phyloP scores from a whole-genome alignment of 1,140 invertebrate species.

The Vanessa tameamea region DNA sequence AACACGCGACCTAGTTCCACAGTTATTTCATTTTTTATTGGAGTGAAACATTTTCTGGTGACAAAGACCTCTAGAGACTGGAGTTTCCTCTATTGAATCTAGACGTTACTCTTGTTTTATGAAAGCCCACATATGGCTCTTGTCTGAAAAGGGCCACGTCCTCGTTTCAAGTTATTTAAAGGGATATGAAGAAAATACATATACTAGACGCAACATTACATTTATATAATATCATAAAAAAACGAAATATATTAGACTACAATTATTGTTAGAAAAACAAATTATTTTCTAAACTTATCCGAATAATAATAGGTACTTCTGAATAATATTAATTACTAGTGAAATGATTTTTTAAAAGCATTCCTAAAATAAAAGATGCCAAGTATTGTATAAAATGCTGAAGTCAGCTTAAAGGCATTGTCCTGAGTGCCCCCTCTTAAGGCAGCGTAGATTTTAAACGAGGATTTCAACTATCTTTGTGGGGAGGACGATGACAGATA shows the following conservation, averaged over 20 bases:
- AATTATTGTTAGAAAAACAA: too few relatives aligned
- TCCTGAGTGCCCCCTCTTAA: conserved; percentile 7
- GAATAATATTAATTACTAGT: background rate
- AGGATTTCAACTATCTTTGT: background rate
- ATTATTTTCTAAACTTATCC: too few relatives aligned
- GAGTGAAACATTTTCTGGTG: conserved; percentile 27
- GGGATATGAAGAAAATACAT: background rate
- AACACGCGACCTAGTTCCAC: conserved; percentile 24
- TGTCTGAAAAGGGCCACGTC: conserved; percentile 21
- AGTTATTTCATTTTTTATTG: conserved; percentile 24
- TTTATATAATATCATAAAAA: background rate
- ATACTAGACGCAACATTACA: background rate
- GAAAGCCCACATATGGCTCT: conserved; percentile 17
- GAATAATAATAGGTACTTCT: too few relatives aligned
- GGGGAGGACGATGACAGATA: background rate
- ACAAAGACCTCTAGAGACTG: conserved; percentile 30
- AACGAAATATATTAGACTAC: too few relatives aligned
- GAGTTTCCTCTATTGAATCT: conserved; percentile 25
- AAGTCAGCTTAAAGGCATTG: conserved; percentile 10
- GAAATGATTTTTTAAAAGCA: background rate
- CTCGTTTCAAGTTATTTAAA: conserved; percentile 12
- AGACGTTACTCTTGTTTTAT: conserved; percentile 23
- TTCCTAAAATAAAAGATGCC: background rate
- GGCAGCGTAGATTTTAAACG: background rate
- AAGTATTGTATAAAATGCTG: conserved; percentile 4